Percentiles rank a stretch among this genome's conserved stretches.
Conservation (phyloP, 2,888 invertebrate species). For the Pyrochroa serraticornis region DNA sequence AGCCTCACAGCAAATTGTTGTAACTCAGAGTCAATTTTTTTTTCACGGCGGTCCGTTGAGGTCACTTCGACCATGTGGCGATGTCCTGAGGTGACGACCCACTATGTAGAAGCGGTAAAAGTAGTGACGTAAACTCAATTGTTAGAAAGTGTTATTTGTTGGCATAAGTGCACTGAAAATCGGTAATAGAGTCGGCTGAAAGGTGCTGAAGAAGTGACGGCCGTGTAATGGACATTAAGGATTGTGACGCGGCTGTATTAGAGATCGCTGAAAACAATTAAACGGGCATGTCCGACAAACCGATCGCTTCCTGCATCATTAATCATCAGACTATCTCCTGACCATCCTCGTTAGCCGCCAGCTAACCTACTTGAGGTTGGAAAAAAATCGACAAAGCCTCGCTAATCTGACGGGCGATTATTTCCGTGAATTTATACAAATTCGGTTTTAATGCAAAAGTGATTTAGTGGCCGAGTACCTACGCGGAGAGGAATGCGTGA, state of each 20-base stretch:
- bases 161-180: neutral
- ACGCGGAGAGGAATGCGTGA: constrained; percentile 42
- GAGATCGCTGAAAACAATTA: constrained; percentile 21
- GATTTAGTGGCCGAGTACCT: constrained; percentile 35
- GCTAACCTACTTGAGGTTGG: constrained; percentile 6
- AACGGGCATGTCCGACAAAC: constrained; percentile 46
- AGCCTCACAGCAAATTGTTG: constrained; percentile 22
- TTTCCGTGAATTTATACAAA: constrained; percentile 32
- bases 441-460: constrained; percentile 38
- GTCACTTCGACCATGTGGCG: constrained; percentile 7
- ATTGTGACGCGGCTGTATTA: neutral
- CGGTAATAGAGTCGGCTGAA: constrained; percentile 2
- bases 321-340: constrained; percentile 41
- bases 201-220: neutral
- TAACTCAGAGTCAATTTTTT: no score
- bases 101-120: constrained; percentile 39
- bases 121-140: constrained; percentile 37
- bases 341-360: constrained; percentile 24
- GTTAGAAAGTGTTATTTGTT: constrained; percentile 31
- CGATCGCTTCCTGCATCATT: constrained; percentile 54
- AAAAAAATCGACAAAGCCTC: constrained; percentile 7
- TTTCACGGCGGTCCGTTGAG: no score
- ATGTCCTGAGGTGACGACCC: constrained; percentile 35
- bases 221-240: neutral
- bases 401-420: constrained; percentile 6